phyloP scores from a whole-genome alignment of 2,888 invertebrate genomes.

The Perithous albicinctus region DNA sequence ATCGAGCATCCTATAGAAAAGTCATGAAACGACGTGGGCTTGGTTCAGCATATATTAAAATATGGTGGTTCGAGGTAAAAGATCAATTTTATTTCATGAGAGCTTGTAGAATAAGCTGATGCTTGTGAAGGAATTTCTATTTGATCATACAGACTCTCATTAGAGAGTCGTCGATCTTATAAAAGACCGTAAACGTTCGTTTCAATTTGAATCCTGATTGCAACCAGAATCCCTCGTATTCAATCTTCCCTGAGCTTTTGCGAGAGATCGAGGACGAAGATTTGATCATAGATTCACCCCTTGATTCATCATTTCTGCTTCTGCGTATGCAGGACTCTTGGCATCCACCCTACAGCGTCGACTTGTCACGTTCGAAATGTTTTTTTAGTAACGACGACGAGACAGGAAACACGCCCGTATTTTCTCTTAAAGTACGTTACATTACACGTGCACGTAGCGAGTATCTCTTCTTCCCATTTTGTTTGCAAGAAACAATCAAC shows the following conservation, averaged over 20 bases:
- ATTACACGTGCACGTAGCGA: neutral
- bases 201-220: conserved; percentile 55
- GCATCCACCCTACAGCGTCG: neutral
- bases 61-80: neutral
- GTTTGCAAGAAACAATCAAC: conserved; percentile 5
- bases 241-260: neutral
- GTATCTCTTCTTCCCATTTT: neutral
- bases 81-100: neutral
- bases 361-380: conserved; percentile 11
- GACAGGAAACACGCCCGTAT: neutral
- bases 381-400: neutral
- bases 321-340: neutral
- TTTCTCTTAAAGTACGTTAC: neutral
- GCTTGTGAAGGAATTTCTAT: neutral
- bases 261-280: neutral
- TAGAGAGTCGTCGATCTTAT: conserved; percentile 7
- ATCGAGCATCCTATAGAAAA: no score
- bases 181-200: neutral
- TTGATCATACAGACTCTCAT: neutral
- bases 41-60: no score
- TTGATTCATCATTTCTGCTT: conserved; percentile 39
- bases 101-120: neutral
- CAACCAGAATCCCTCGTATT: neutral
- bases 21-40: no score
- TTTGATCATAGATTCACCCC: conserved; percentile 37